Evolutionary conservation across 2,113 vertebrate genomes (phyloP).

Genomic region (Campylorhamphus procurvoides): DNA sequence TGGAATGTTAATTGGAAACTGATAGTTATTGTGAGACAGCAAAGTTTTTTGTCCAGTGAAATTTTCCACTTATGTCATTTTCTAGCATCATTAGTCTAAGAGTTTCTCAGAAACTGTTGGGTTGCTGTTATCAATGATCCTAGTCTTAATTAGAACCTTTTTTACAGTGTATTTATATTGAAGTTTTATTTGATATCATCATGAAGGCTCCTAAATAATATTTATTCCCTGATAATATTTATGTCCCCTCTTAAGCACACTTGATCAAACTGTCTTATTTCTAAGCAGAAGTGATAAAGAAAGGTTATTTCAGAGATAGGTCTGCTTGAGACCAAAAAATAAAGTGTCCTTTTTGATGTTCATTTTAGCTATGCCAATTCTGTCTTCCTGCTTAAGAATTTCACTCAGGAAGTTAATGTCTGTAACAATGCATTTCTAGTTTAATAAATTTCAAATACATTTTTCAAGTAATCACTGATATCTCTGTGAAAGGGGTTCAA

Average conservation of each 20-base stretch:
- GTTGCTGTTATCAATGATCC: neutral
- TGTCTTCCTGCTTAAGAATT: neutral
- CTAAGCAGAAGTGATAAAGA: neutral
- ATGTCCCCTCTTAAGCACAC: no score
- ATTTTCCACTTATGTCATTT: neutral
- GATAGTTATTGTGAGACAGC: neutral
- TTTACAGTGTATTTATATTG: no score
- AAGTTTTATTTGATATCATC: no score
- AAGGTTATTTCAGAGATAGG: neutral
- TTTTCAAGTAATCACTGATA: neutral
- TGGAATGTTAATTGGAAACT: neutral
- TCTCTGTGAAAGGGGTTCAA: neutral
- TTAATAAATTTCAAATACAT: neutral
- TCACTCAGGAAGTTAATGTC: neutral
- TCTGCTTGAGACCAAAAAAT: neutral
- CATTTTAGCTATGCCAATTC: neutral
- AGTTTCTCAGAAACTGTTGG: neutral
- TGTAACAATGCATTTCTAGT: neutral
- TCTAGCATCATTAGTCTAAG: neutral
- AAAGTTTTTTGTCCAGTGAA: neutral
- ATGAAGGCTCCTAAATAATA: no score
- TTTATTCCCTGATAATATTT: no score
- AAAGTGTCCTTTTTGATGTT: neutral
- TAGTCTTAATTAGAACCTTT: neutral
- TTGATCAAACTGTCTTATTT: no score